Percentiles rank a stretch among this genome's conserved stretches.
phyloP scores from a whole-genome alignment of 2,888 invertebrate species.

The Limnephilus auricula region DNA sequence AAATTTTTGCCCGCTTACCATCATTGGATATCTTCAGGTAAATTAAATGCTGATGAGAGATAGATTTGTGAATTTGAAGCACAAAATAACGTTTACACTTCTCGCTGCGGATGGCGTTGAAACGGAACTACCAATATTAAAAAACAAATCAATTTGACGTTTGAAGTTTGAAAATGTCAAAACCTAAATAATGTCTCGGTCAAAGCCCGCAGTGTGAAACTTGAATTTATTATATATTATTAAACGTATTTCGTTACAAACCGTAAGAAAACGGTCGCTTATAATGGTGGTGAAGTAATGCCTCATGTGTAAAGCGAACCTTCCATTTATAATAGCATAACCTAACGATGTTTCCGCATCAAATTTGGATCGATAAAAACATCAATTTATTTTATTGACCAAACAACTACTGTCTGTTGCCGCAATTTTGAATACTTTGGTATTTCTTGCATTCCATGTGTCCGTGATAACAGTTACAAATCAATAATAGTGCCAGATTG shows the following conservation, averaged over 20 bases:
- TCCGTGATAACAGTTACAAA: not conserved
- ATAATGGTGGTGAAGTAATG: conserved; percentile 2
- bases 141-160: conserved; percentile 24
- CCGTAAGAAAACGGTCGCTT: not conserved
- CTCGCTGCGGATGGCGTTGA: conserved; percentile 1
- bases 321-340: not conserved
- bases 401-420: not conserved
- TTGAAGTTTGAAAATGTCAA: conserved; percentile 17
- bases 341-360: conserved; percentile 2
- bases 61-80: conserved; percentile 15
- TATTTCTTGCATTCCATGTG: not conserved
- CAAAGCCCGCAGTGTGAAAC: not conserved
- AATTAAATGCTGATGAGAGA: not conserved
- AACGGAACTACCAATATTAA: conserved; percentile 34
- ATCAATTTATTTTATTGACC: not conserved
- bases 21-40: conserved; percentile 11
- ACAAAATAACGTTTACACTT: conserved; percentile 33
- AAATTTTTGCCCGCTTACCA: conserved; percentile 7
- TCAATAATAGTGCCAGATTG: conserved; percentile 8
- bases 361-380: conserved; percentile 2
- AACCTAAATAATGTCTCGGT: conserved; percentile 4
- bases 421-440: not conserved
- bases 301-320: not conserved
- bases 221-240: not conserved
- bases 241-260: not conserved